A percentile compares a stretch with the other conserved stretches of the same genome.
Evolutionary conservation across 2,113 vertebrate species (phyloP).

Genomic region (Okapia johnstoni): DNA sequence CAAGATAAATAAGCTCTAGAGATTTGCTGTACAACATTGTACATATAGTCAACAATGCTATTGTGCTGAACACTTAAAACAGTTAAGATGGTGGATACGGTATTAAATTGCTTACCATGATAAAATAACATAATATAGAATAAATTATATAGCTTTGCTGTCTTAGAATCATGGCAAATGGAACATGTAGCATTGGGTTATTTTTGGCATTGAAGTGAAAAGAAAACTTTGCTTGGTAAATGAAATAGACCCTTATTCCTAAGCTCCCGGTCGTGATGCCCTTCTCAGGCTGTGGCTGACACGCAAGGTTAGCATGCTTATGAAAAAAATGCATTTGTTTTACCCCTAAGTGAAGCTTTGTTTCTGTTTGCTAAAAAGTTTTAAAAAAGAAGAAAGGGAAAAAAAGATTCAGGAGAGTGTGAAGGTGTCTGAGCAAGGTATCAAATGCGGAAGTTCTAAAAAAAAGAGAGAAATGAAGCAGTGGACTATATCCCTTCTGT

Average conservation of each 20-base stretch:
- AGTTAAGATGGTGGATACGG: background rate
- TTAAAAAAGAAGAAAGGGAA: background rate
- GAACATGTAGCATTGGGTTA: constrained; percentile 11
- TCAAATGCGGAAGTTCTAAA: background rate
- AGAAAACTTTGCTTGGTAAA: background rate
- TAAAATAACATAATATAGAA: background rate
- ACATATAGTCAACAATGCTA: background rate
- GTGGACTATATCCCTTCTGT: background rate
- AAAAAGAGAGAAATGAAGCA: background rate
- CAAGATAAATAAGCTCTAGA: background rate
- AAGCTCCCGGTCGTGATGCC: background rate
- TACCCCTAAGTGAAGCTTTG: constrained; percentile 44
- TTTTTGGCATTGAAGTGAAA: constrained; percentile 52
- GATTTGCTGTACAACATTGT: background rate
- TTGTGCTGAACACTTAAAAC: background rate
- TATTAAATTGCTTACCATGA: background rate
- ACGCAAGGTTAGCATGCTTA: background rate
- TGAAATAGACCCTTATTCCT: background rate
- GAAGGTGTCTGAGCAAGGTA: background rate
- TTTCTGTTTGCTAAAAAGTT: constrained; percentile 51
- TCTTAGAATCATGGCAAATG: constrained; percentile 59
- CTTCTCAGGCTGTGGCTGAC: background rate
- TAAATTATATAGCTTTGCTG: constrained; percentile 61
- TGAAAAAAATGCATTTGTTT: constrained; percentile 62
- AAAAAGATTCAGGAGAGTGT: background rate